A percentile compares a stretch with the other conserved stretches of the same genome.
These are phyloP conservation scores for Caenorhabditis latens DNA, from an alignment of 1,140 invertebrate genomes.

Conservation along the genomic window DNA sequence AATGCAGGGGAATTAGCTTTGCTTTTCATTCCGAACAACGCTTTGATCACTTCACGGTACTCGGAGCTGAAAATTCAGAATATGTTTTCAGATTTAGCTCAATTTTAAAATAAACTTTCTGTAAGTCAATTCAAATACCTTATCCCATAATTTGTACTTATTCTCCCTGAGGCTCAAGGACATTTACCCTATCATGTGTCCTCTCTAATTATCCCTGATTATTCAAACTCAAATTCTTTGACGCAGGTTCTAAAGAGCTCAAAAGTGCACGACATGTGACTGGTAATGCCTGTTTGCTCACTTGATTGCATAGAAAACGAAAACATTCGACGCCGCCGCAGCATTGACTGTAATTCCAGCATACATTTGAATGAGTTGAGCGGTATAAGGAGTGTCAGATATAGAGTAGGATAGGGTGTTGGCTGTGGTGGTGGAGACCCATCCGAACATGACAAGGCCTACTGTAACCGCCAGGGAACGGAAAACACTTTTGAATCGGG, in stretches of 20 bases:
- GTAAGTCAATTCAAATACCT: too few species aligned
- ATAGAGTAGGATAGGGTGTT: slow-evolving; percentile 49
- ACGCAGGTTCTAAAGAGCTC: not conserved
- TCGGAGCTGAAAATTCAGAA: slow-evolving; percentile 22
- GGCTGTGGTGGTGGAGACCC: slow-evolving; percentile 39
- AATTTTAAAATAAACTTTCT: too few species aligned
- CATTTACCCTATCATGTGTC: not conserved
- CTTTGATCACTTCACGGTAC: slow-evolving; percentile 46
- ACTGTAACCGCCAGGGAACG: slow-evolving; percentile 48
- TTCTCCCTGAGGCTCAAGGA: too few species aligned
- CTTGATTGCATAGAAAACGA: slow-evolving; percentile 58
- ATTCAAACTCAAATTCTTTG: not conserved
- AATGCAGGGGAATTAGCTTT: slow-evolving; percentile 29
- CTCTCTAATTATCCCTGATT: not conserved
- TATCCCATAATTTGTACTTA: too few species aligned
- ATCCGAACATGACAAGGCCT: slow-evolving; percentile 55
- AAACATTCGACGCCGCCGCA: slow-evolving; percentile 42
- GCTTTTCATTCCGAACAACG: slow-evolving; percentile 41
- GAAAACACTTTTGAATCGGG: slow-evolving; percentile 52
- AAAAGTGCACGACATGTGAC: not conserved
- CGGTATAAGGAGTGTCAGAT: not conserved
- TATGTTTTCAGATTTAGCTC: too few species aligned
- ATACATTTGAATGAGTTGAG: slow-evolving; percentile 54
- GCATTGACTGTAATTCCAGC: slow-evolving; percentile 58
- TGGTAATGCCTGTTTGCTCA: not conserved